phyloP scores from a whole-genome alignment of 1,140 invertebrate species.

The Bombyx mandarina region DNA sequence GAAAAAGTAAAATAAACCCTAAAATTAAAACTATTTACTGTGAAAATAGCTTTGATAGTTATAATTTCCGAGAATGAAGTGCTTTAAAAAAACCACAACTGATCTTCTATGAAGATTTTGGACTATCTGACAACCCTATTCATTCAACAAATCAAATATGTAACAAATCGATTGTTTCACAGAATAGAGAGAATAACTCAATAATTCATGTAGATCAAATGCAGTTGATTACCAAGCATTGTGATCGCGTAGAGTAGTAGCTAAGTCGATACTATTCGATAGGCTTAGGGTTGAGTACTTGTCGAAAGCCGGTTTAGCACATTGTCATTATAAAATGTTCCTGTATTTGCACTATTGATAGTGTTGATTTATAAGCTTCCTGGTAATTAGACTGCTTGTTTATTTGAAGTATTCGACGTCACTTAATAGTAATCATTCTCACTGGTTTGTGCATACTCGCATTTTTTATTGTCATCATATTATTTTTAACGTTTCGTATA shows the following conservation, averaged over 20 bases:
- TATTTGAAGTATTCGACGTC: conserved; percentile 2
- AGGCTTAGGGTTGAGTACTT: background rate
- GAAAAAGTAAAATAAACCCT: no score
- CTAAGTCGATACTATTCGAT: conserved; percentile 4
- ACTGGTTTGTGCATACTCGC: no score
- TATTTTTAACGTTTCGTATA: no score
- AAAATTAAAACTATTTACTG: no score
- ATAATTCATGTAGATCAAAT: conserved; percentile 16
- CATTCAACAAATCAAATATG: background rate
- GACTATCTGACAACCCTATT: no score
- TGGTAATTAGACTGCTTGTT: conserved; percentile 38
- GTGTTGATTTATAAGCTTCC: conserved; percentile 27
- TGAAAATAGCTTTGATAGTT: no score
- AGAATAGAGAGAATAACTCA: background rate
- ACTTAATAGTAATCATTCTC: no score
- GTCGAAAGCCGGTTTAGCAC: conserved; percentile 19
- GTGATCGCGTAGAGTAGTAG: conserved; percentile 30
- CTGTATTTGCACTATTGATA: conserved; percentile 7
- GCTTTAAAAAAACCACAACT: no score
- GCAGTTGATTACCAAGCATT: conserved; percentile 34
- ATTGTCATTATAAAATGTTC: no score
- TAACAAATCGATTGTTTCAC: conserved; percentile 1
- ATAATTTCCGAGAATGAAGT: no score
- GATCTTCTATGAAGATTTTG: no score
- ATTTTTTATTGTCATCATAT: no score